Conservation (phyloP, 1,140 invertebrate genomes). For the Brachystomella parvula region DNA sequence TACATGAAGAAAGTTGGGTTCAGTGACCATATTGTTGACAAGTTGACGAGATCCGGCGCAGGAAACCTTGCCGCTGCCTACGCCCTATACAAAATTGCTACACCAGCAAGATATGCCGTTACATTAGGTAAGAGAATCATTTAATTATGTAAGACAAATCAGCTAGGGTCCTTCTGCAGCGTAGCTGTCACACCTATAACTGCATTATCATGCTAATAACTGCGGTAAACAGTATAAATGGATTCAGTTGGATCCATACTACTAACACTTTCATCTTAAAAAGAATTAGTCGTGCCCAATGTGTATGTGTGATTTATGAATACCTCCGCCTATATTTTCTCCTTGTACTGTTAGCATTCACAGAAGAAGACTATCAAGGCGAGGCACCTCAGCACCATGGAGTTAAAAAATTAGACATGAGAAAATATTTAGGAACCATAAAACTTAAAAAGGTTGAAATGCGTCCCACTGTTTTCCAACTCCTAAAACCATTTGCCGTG, state of each 20-base stretch:
- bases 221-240: not conserved
- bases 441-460: too few relatives aligned
- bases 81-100: conserved; percentile 82
- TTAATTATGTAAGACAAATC: not conserved
- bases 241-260: not conserved
- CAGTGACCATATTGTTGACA: conserved; percentile 64
- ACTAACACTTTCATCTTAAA: too few relatives aligned
- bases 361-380: too few relatives aligned
- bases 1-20: conserved; percentile 64
- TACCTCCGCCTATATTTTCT: too few relatives aligned
- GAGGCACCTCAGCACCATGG: too few relatives aligned
- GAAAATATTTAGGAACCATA: too few relatives aligned
- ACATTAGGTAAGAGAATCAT: conserved; percentile 60
- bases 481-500: too few relatives aligned
- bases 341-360: too few relatives aligned
- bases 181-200: not conserved
- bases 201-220: not conserved
- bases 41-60: conserved; percentile 64
- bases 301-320: too few relatives aligned
- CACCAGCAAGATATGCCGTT: conserved; percentile 79
- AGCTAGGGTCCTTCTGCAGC: not conserved
- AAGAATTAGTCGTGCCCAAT: too few relatives aligned
- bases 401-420: too few relatives aligned
- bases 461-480: too few relatives aligned
- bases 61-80: conserved; percentile 83